These are phyloP conservation scores for Malurus alboscapulatus DNA, from an alignment of 2,113 vertebrate species.

Conservation along the genomic window DNA sequence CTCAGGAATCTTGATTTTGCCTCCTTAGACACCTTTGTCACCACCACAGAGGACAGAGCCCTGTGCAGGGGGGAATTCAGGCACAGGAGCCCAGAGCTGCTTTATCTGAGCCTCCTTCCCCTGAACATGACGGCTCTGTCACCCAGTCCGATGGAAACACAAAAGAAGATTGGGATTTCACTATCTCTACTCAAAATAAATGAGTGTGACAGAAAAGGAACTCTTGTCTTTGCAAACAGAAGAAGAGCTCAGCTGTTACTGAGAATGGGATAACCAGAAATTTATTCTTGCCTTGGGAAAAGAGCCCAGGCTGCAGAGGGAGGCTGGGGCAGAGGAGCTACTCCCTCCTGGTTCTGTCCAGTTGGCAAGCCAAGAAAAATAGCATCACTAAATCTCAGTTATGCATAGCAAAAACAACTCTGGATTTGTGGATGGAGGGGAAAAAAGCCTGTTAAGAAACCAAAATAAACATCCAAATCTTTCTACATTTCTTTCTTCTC, in stretches of 20 bases:
- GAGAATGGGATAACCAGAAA: background rate
- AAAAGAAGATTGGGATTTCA: background rate
- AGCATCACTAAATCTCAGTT: background rate
- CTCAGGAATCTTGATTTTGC: background rate
- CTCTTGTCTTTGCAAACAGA: background rate
- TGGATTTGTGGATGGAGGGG: background rate
- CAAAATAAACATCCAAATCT: rapidly evolving
- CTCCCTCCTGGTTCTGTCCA: background rate
- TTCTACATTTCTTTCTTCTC: background rate
- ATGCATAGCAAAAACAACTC: background rate
- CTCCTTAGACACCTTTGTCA: background rate
- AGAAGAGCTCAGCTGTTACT: background rate
- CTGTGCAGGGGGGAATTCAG: background rate
- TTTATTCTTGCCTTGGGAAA: background rate
- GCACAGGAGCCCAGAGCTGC: background rate
- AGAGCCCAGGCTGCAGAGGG: background rate
- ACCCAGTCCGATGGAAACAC: background rate
- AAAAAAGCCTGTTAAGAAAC: background rate
- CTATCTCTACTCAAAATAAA: background rate
- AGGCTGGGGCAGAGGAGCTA: background rate
- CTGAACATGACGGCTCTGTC: background rate
- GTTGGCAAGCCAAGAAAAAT: background rate
- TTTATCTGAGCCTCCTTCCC: background rate
- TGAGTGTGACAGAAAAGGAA: background rate
- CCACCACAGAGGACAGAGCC: background rate